These are phyloP conservation scores for Calidris pugnax DNA, from an alignment of 2,113 vertebrate genomes.

Conservation along the genomic window DNA sequence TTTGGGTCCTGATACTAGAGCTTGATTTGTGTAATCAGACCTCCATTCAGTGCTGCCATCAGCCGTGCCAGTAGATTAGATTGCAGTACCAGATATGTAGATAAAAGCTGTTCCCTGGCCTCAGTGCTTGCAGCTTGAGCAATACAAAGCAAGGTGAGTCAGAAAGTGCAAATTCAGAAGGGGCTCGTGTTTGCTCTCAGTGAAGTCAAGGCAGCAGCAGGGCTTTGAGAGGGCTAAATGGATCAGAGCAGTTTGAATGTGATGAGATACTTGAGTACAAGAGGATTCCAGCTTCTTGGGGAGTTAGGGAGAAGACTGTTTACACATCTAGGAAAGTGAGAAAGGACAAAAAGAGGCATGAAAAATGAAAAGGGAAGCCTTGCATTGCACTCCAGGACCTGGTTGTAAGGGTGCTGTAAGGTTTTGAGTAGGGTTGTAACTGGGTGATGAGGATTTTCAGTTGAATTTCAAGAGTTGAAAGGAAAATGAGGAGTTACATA, in stretches of 20 bases:
- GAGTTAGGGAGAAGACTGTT: not conserved
- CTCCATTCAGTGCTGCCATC: not conserved
- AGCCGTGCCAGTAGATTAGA: not conserved
- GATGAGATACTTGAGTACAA: not conserved
- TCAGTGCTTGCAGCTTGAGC: not conserved
- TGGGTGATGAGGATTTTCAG: not conserved
- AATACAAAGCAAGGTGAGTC: not conserved
- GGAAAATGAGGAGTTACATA: not conserved
- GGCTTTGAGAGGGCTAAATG: not conserved
- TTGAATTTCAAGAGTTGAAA: not conserved
- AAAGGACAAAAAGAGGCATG: not conserved
- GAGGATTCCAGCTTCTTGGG: not conserved
- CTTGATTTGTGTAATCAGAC: not conserved
- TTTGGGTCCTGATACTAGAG: not conserved
- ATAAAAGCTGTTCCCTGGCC: not conserved
- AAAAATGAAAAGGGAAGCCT: not conserved
- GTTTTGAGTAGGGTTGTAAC: not conserved
- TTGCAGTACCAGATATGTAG: not conserved
- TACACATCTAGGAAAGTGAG: fast-evolving
- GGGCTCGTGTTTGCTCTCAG: not conserved
- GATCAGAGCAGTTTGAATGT: not conserved
- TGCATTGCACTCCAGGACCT: fast-evolving
- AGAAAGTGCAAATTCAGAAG: not conserved
- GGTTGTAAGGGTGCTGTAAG: not conserved
- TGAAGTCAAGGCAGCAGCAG: not conserved